Evolutionary conservation across 2,797 vertebrate genomes (phyloP).

Genomic region (Pangasius larnaudii): DNA sequence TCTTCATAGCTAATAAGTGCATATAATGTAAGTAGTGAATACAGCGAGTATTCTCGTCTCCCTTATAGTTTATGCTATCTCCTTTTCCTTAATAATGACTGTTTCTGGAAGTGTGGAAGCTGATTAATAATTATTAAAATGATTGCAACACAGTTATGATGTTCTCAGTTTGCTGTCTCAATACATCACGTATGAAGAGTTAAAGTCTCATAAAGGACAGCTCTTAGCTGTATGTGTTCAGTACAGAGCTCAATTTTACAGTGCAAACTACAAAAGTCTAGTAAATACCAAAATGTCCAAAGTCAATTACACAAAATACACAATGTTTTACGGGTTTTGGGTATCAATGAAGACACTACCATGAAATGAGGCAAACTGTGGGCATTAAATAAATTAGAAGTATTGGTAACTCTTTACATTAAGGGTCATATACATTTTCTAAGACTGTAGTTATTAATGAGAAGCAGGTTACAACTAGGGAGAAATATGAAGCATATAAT

Average conservation of each 20-base stretch:
- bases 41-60: background rate
- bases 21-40: background rate
- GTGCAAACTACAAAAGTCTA: too few species aligned
- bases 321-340: background rate
- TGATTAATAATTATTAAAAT: background rate
- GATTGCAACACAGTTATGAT: background rate
- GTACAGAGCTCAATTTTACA: background rate
- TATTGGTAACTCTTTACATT: background rate
- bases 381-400: background rate
- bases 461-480: background rate
- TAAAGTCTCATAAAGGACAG: background rate
- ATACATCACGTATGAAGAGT: background rate
- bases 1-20: background rate
- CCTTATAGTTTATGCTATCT: background rate
- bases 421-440: background rate
- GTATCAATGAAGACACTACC: background rate
- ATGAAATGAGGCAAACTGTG: background rate
- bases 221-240: background rate
- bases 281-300: background rate
- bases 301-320: background rate
- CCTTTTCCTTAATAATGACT: background rate
- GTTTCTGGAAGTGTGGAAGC: background rate
- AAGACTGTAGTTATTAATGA: background rate
- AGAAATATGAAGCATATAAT: background rate
- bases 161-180: background rate